Evolutionary conservation across 1,140 invertebrate species (phyloP).

Genomic region (Saccostrea echinata): DNA sequence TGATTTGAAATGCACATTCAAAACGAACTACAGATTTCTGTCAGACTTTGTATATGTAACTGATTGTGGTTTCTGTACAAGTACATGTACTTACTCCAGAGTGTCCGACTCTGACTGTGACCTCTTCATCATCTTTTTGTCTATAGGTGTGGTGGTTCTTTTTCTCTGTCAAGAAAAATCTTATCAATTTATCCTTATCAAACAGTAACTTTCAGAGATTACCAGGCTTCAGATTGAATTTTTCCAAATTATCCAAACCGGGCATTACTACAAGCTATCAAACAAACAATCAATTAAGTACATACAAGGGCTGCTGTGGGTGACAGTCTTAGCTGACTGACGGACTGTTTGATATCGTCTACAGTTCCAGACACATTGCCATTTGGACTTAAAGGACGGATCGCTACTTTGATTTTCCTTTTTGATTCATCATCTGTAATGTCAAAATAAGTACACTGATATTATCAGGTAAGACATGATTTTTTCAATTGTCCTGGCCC

Average conservation of each 20-base stretch:
- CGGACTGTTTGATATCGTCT: slow-evolving; percentile 94
- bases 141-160: slow-evolving; percentile 82
- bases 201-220: no score
- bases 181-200: background rate
- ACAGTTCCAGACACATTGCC: slow-evolving; percentile 88
- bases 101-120: slow-evolving; percentile 90
- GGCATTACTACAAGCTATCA: background rate
- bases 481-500: no score
- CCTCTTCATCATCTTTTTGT: slow-evolving; percentile 86
- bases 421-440: slow-evolving; percentile 85
- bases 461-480: no score
- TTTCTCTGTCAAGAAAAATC: slow-evolving; percentile 71
- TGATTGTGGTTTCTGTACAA: no score
- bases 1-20: no score
- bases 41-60: no score
- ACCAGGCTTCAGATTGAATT: no score
- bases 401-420: slow-evolving; percentile 95
- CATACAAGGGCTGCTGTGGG: slow-evolving; percentile 81
- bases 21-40: no score
- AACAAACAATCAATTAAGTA: background rate
- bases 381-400: slow-evolving; percentile 91
- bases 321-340: slow-evolving; percentile 93
- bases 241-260: background rate
- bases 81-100: slow-evolving; percentile 81
- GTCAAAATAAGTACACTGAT: slow-evolving; percentile 12